phyloP scores from a whole-genome alignment of 2,113 vertebrate genomes.

The Pachycephala philippinensis region DNA sequence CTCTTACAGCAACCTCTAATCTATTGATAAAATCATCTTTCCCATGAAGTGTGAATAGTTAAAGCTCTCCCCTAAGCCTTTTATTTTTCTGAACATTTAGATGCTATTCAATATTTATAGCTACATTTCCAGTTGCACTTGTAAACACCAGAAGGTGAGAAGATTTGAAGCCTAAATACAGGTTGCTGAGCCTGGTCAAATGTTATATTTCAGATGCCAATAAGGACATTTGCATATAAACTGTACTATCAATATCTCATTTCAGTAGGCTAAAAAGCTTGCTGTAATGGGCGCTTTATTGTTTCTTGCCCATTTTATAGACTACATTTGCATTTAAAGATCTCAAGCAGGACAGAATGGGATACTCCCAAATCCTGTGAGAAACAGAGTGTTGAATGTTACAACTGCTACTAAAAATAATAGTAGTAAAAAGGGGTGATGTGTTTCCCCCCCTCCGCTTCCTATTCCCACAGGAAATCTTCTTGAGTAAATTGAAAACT shows the following conservation, averaged over 20 bases:
- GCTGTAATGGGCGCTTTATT: neutral
- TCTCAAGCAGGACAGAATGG: neutral
- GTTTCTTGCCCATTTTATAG: constrained; percentile 19
- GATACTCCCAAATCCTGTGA: neutral
- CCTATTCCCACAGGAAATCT: neutral
- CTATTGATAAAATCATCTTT: constrained; percentile 31
- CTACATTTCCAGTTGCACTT: constrained; percentile 16
- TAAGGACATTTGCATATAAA: constrained; percentile 56
- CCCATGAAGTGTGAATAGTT: neutral
- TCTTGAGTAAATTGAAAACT: neutral
- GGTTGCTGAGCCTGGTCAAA: constrained; percentile 45
- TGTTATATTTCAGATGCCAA: constrained; percentile 49
- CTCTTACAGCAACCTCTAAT: neutral
- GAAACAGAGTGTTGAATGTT: neutral
- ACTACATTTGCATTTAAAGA: neutral
- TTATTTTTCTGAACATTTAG: constrained; percentile 32
- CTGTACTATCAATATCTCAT: constrained; percentile 49
- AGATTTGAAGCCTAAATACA: constrained; percentile 62
- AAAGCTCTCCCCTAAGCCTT: neutral
- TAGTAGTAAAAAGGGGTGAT: neutral
- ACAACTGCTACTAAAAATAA: neutral
- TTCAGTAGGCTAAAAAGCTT: constrained; percentile 17
- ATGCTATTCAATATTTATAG: constrained; percentile 43
- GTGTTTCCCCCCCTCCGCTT: neutral
- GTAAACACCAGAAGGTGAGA: constrained; percentile 59